Evolutionary conservation across 2,797 vertebrate species (phyloP).

Genomic region (Lates japonicus): DNA sequence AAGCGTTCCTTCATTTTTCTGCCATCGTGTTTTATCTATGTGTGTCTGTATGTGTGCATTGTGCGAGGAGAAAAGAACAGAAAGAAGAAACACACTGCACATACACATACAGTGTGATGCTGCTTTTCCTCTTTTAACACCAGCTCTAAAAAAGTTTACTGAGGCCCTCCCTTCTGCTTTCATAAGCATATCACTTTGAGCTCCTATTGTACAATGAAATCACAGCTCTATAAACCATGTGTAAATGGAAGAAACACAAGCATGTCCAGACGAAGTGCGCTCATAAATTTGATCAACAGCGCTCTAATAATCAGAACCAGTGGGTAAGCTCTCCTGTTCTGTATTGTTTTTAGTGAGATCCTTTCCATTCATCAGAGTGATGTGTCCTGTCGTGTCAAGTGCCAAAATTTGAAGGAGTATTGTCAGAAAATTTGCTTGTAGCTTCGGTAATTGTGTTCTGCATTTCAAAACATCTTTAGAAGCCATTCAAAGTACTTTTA

Average conservation of each 20-base stretch:
- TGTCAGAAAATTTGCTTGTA: constrained; percentile 57
- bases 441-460: constrained; percentile 47
- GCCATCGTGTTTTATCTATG: constrained; percentile 9
- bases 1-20: constrained; percentile 21
- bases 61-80: background rate
- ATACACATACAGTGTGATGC: constrained; percentile 45
- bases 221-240: constrained; percentile 80
- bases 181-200: constrained; percentile 81
- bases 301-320: constrained; percentile 79
- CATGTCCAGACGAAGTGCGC: constrained; percentile 77
- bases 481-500: constrained; percentile 30
- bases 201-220: constrained; percentile 84
- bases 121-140: constrained; percentile 68
- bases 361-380: constrained; percentile 69
- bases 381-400: constrained; percentile 64
- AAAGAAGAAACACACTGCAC: background rate
- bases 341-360: constrained; percentile 35
- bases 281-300: constrained; percentile 82
- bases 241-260: constrained; percentile 83
- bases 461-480: constrained; percentile 46
- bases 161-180: constrained; percentile 75
- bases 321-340: constrained; percentile 68
- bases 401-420: constrained; percentile 56
- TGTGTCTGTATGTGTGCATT: constrained; percentile 5
- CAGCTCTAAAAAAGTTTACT: constrained; percentile 76